phyloP scores from a whole-genome alignment of 1,140 invertebrate genomes.

The Coenobita brevimanus region DNA sequence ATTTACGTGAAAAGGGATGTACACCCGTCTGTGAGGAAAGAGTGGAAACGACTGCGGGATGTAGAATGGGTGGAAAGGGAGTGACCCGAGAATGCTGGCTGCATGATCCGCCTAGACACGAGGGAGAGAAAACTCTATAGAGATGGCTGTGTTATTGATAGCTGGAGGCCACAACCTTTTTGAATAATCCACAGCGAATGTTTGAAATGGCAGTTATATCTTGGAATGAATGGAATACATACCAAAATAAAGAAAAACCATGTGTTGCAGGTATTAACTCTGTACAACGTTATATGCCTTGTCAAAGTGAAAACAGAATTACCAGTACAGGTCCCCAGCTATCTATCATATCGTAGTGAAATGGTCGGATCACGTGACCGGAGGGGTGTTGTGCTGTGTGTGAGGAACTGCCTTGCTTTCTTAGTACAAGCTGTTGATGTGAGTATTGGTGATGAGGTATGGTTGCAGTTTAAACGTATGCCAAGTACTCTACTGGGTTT shows the following conservation, averaged over 20 bases:
- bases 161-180: too few relatives aligned
- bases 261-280: not conserved
- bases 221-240: constrained; percentile 28
- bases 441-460: constrained; percentile 24
- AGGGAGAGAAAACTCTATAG: too few relatives aligned
- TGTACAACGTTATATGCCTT: constrained; percentile 15
- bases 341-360: not conserved
- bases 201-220: not conserved
- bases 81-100: constrained; percentile 16
- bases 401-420: not conserved
- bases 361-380: not conserved
- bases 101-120: constrained; percentile 8
- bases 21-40: too few relatives aligned
- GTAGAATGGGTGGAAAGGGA: not conserved
- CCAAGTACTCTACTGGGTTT: not conserved
- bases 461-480: constrained; percentile 4
- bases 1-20: too few relatives aligned
- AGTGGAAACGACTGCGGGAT: too few relatives aligned
- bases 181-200: not conserved
- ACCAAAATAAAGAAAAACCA: constrained; percentile 1
- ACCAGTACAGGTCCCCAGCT: too few relatives aligned
- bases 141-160: too few relatives aligned
- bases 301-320: constrained; percentile 23
- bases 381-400: constrained; percentile 3
- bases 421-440: not conserved